phyloP scores from a whole-genome alignment of 37 sponge, comb jelly and placozoan genomes.

The Theonella swinhoei region DNA sequence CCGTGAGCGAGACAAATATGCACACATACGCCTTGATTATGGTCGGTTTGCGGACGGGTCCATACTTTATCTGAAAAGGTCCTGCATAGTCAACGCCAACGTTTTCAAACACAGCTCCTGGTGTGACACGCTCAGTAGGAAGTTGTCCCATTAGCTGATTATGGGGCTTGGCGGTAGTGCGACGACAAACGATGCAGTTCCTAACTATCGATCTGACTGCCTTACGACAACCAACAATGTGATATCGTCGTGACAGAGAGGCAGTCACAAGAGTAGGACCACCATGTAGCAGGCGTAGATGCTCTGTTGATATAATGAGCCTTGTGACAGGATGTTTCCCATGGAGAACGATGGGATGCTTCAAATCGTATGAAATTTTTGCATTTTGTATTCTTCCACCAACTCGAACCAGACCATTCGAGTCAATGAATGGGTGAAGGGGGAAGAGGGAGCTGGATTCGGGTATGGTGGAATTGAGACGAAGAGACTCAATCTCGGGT shows the following conservation, averaged over 20 bases:
- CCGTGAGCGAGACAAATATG: constrained; percentile 13
- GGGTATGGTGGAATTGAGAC: neutral
- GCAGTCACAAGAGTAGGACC: constrained; percentile 13
- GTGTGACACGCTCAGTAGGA: constrained; percentile 27
- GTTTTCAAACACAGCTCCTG: neutral
- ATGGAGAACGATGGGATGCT: constrained; percentile 10
- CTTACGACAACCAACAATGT: constrained; percentile 6
- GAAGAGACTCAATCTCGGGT: neutral
- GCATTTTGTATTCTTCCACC: neutral
- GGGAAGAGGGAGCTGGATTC: neutral
- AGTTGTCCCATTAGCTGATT: constrained; percentile 12
- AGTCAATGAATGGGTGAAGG: constrained; percentile 15
- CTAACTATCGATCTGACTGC: neutral
- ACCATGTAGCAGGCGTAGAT: constrained; percentile 24
- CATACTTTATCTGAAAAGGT: constrained; percentile 13
- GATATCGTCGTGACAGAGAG: neutral
- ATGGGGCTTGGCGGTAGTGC: neutral
- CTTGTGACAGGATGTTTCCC: constrained; percentile 8
- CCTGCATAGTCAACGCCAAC: constrained; percentile 33
- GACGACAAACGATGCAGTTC: neutral
- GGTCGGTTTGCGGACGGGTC: constrained; percentile 6
- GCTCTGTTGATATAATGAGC: constrained; percentile 12
- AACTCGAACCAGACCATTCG: neutral
- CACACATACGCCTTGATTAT: constrained; percentile 30
- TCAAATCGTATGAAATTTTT: neutral